Base-by-base conservation (phyloP, 35 echinoderm and acorn worm genomes). In the Heliocidaris erythrogramma region DNA sequence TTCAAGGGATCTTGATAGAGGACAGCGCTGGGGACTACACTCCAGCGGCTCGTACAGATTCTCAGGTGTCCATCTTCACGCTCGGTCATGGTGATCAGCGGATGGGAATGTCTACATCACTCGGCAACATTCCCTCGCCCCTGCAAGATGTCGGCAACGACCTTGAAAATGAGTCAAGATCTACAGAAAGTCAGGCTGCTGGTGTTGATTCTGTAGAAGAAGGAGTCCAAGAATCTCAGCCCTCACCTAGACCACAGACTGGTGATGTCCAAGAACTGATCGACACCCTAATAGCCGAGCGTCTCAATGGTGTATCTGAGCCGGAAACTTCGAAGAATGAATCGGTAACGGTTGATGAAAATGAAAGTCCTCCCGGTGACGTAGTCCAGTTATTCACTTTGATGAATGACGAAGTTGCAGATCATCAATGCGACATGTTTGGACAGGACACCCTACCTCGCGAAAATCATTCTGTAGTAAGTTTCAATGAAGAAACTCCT, bases 61-160 rank as follows among this genome's bases (percentile, higher is more conserved):
- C 91, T 17, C 49, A 29, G 29, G n/a, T 92, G 47, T 92, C 91
- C n/a, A 52, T 49, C 21, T 48, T 12, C 29, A 49, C 48, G 11
- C 13, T 92, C 17, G 91, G 91, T 30, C 91, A 92, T 13, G 91
- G 91, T 50, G 91, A 92, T 59, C 91, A 92, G 50, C 6, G 47
- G 32, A 92, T 32, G 48, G 49, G 48, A 11, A 59, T 92, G 12
- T 50, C 49, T 2, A 29, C 91, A 59, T 59, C 91, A 18, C 48
- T 92, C 91, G 30, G 31, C 91, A 49, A 49, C 50, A 42, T 48
- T 89, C 31, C n/a, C 12, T 92, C 49, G 50, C 29, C 49, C 9
- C 91, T 24, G 50, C 49, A 2, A 4, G 91, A n/a, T 48, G 50
- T 30, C 29, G 50, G 16, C 50, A 18, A 32, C 91, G 13, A 17